Evolutionary conservation across 2,113 vertebrate species (phyloP), one percentile per base, ranked within the genome.

Genomic region (Notothenia rossii): DNA sequence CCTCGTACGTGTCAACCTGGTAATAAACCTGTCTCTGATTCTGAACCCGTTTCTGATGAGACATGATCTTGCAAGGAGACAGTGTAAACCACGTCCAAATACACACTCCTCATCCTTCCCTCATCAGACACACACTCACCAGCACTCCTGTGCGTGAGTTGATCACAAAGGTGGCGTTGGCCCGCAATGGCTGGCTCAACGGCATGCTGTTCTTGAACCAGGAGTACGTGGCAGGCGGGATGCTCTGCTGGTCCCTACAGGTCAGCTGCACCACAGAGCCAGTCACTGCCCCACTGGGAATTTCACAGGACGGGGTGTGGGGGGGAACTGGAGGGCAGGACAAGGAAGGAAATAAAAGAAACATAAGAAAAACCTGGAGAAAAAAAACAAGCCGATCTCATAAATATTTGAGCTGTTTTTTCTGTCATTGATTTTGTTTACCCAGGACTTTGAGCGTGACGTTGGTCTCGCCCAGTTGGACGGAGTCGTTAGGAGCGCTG

Each of bases 361-460:
- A 66, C 14, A n/a, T 58, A 2, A 75, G 72, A 1, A 15, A 40
- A 9, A 43, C 13, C 5, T 10, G 14, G 22, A 12, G 7, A 40
- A 40, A 40, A 1, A 53, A 53, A 49, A 75, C 17, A 20, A 58
- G 9, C 5, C 4, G 48, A 33, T 5, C 6, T 58, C 5, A 2
- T 8, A 15, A 18, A 40, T 0, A 0, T 22, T 13, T 33, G 0
- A 3, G 9, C 3, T 14, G 8, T 2, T 45, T 20, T 25, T 17
- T 22, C 13, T 7, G 6, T 45, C 0, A 1, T 3, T 0, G 6
- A 11, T 11, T 22, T 7, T 46, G 48, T 17, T 4, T 96, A 99
- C 98, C 98, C 69, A 98, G 69, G 61, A 99, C 97, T 90, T 90
- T 95, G 18, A 99, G 96, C 1, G 92, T 96, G 89, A 99, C 77